phyloP scores from a whole-genome alignment of 2,113 vertebrate species.

The Gadus macrocephalus region DNA sequence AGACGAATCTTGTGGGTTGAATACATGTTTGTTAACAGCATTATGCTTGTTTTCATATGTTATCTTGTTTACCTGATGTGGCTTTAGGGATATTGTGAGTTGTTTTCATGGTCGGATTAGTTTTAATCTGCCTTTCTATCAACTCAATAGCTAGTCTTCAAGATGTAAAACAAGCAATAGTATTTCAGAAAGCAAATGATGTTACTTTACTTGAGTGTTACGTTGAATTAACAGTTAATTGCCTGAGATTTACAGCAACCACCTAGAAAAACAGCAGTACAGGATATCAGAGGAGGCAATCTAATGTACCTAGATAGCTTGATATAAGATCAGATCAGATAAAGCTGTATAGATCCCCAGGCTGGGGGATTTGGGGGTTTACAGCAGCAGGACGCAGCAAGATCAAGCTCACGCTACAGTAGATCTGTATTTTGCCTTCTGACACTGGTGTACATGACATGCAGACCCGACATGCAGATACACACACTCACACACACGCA shows the following conservation, averaged over 20 bases:
- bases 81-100: slow-evolving; percentile 9
- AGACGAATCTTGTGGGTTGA: slow-evolving; percentile 20
- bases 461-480: too few relatives aligned
- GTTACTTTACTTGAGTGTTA: slow-evolving; percentile 23
- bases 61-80: slow-evolving; percentile 4
- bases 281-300: slow-evolving; percentile 41
- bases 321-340: slow-evolving; percentile 26
- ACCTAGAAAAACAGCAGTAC: slow-evolving; percentile 42
- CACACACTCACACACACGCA: too few relatives aligned
- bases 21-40: slow-evolving; percentile 15
- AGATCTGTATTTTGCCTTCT: too few relatives aligned
- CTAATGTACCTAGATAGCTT: slow-evolving; percentile 36
- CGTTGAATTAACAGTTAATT: slow-evolving; percentile 35
- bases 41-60: slow-evolving; percentile 1
- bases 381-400: too few relatives aligned
- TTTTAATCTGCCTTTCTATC: slow-evolving; percentile 5
- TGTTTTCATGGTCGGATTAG: slow-evolving; percentile 13
- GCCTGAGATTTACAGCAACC: slow-evolving; percentile 55
- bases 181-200: slow-evolving; percentile 41
- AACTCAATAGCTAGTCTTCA: too few relatives aligned
- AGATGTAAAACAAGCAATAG: too few relatives aligned
- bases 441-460: too few relatives aligned
- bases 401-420: too few relatives aligned
- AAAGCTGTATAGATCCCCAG: too few relatives aligned
- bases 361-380: too few relatives aligned